Conservation (phyloP, 1,140 invertebrate species). For the Calosoma granatense region DNA sequence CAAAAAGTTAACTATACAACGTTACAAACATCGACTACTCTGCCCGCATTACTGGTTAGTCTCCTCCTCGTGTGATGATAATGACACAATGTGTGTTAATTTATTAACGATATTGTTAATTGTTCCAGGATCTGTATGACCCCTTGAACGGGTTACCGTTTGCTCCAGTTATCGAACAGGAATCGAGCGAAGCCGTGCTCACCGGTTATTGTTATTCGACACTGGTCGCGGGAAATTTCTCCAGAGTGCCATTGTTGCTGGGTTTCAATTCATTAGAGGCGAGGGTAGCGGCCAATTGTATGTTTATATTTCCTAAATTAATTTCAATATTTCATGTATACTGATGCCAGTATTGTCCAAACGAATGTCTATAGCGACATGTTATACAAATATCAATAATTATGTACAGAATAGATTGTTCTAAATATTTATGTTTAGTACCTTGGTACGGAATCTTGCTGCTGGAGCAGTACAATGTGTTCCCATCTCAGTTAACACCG, state of each 20-base stretch:
- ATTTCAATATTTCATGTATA: too few relatives aligned
- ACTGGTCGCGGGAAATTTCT: background rate
- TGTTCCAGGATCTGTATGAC: background rate
- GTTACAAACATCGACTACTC: background rate
- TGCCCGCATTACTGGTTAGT: background rate
- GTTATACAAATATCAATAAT: too few relatives aligned
- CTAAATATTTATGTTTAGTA: background rate
- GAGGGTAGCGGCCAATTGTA: background rate
- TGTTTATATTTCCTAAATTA: too few relatives aligned
- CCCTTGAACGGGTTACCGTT: background rate
- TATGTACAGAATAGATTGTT: background rate
- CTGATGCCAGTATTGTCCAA: too few relatives aligned
- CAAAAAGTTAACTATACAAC: background rate
- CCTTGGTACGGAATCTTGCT: background rate
- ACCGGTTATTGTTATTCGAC: background rate
- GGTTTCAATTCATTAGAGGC: background rate
- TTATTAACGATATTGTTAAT: too few relatives aligned
- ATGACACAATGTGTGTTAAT: too few relatives aligned
- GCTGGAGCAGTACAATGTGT: background rate
- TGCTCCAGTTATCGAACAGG: background rate
- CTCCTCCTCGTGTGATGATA: too few relatives aligned
- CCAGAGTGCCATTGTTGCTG: background rate
- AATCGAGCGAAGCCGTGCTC: background rate
- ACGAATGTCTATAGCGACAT: too few relatives aligned
- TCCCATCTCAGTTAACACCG: background rate